A percentile compares a stretch with the other conserved stretches of the same genome.
These are phyloP conservation scores for Pimephales promelas DNA, from an alignment of 2,113 vertebrate genomes.

Conservation along the genomic window DNA sequence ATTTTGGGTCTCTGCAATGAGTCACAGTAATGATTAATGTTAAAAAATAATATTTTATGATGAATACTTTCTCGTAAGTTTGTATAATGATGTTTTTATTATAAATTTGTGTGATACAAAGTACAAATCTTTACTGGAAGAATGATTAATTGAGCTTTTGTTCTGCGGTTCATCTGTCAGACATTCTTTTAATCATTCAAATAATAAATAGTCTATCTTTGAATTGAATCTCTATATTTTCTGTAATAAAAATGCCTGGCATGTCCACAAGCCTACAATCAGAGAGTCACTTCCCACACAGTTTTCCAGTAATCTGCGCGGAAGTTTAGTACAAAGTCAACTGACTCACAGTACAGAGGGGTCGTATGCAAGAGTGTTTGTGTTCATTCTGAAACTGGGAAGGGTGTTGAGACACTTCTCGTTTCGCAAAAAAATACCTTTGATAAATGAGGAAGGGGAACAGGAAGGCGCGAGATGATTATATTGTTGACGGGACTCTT, in stretches of 20 bases:
- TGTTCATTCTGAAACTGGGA: slow-evolving; percentile 13
- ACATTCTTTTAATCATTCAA: not conserved
- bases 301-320: slow-evolving; percentile 18
- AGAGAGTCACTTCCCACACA: slow-evolving; percentile 11
- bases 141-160: not conserved
- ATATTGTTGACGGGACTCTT: not conserved
- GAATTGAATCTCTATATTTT: not conserved
- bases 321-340: slow-evolving; percentile 13
- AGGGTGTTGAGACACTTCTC: slow-evolving; percentile 33
- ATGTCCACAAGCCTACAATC: slow-evolving; percentile 1
- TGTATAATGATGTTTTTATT: not conserved
- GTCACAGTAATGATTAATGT: not conserved
- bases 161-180: not conserved
- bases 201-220: not conserved
- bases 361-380: not conserved
- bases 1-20: not conserved
- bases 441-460: slow-evolving; percentile 22
- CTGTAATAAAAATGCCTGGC: not conserved
- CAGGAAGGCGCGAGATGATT: slow-evolving; percentile 1
- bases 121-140: not conserved
- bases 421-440: not conserved
- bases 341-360: slow-evolving; percentile 7
- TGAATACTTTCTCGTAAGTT: not conserved
- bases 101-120: not conserved
- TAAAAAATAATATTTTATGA: not conserved